Conservation (phyloP, 2,797 vertebrate species). For the Tamandua tetradactyla region DNA sequence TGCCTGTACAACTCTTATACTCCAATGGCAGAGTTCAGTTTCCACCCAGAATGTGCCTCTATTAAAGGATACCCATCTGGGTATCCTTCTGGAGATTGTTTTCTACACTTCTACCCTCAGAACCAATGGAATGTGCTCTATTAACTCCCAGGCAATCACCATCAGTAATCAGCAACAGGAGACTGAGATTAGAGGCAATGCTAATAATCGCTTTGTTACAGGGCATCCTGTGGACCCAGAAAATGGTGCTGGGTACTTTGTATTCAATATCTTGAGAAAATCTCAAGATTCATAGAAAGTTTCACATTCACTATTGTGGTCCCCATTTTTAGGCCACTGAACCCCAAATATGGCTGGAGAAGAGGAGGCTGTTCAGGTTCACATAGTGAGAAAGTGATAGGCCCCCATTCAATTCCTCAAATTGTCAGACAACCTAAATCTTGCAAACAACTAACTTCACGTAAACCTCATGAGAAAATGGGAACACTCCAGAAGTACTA, state of each 20-base stretch:
- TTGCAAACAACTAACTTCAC: not conserved
- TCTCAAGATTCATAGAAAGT: not conserved
- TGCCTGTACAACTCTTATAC: not conserved
- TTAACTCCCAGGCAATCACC: not conserved
- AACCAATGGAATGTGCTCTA: not conserved
- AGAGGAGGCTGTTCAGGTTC: not conserved
- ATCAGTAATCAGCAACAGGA: too few relatives aligned
- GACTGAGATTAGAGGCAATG: not conserved
- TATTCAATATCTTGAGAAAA: not conserved
- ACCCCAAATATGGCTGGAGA: accelerated
- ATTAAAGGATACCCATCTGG: not conserved
- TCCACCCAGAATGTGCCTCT: not conserved
- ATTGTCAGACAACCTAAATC: not conserved
- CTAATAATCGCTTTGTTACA: not conserved
- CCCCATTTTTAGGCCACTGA: not conserved
- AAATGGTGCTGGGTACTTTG: too few relatives aligned
- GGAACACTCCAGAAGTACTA: not conserved
- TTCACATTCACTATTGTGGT: not conserved
- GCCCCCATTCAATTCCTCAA: not conserved
- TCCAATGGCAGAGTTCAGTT: not conserved
- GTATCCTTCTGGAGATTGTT: not conserved
- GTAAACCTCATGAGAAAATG: not conserved
- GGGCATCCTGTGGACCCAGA: not conserved
- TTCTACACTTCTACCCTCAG: not conserved
- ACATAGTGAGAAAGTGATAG: accelerated